Conservation (phyloP, 2,113 vertebrate species). For the Climacteris rufus region DNA sequence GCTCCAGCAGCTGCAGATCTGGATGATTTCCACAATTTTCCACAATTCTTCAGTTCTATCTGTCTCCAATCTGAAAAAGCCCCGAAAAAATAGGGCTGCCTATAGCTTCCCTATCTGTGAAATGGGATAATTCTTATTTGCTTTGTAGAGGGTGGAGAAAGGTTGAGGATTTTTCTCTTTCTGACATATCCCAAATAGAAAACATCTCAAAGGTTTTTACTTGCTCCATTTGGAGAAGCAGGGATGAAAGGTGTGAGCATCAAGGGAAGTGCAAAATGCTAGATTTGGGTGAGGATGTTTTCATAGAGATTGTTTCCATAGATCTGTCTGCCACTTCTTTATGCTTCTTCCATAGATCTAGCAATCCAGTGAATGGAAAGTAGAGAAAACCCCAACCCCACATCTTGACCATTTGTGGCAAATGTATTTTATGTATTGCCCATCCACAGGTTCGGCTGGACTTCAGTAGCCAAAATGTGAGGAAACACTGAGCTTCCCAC, state of each 20-base stretch:
- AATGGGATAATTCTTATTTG: background rate
- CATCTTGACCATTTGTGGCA: background rate
- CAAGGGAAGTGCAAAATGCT: background rate
- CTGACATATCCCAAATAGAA: background rate
- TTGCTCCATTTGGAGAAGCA: background rate
- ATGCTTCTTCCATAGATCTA: background rate
- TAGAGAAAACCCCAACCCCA: background rate
- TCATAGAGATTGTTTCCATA: background rate
- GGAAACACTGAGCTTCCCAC: fast-evolving
- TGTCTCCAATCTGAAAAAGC: background rate
- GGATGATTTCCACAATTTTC: background rate
- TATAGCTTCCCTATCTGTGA: background rate
- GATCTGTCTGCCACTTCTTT: background rate
- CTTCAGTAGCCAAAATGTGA: background rate
- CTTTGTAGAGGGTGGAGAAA: background rate
- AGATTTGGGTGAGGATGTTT: background rate
- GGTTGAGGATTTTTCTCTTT: background rate
- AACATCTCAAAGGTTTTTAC: background rate
- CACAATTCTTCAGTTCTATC: background rate
- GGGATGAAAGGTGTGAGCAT: background rate
- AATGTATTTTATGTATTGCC: background rate
- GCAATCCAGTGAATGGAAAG: background rate
- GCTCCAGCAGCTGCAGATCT: background rate
- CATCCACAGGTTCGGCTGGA: background rate
- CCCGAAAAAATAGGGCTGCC: background rate